phyloP scores from a whole-genome alignment of 2,113 vertebrate species.

The Prochilodus magdalenae region DNA sequence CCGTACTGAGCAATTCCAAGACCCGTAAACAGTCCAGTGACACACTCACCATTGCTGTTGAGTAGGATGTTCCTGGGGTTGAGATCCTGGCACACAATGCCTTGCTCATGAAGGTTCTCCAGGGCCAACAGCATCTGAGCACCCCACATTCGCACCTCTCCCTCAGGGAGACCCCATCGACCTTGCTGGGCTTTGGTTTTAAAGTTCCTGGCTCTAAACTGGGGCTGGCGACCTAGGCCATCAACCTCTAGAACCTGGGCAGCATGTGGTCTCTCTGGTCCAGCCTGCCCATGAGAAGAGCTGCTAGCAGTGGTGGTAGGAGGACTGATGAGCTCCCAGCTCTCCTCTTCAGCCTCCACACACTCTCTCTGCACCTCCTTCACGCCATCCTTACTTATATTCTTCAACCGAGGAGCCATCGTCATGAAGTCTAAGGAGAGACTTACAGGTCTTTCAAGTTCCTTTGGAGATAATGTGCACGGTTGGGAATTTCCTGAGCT shows the following conservation, averaged over 20 bases:
- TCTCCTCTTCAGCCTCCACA: conserved; percentile 60
- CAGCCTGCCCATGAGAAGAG: conserved; percentile 7
- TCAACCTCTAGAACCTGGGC: conserved; percentile 76
- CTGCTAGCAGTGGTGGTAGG: conserved; percentile 15
- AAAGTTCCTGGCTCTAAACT: conserved; percentile 44
- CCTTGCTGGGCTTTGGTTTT: not conserved
- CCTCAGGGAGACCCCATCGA: conserved; percentile 81
- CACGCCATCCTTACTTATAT: not conserved
- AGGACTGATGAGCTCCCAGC: conserved; percentile 56
- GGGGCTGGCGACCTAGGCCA: conserved; percentile 73
- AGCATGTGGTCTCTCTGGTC: conserved; percentile 43
- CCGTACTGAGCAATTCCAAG: no score
- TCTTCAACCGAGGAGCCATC: conserved; percentile 43
- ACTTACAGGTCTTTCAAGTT: conserved; percentile 31
- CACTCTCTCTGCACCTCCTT: conserved; percentile 22
- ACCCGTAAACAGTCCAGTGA: no score
- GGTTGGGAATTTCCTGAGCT: conserved; percentile 59
- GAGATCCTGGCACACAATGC: conserved; percentile 92
- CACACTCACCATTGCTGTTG: conserved; percentile 82
- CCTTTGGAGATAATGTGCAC: conserved; percentile 33
- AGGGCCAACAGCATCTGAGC: conserved; percentile 91
- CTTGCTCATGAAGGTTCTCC: conserved; percentile 94
- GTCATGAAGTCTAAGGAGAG: conserved; percentile 41
- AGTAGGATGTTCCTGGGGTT: conserved; percentile 96
- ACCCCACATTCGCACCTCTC: conserved; percentile 87